These are phyloP conservation scores for Leptinotarsa undecemlineata DNA, from an alignment of 1,140 invertebrate genomes.

Conservation along the genomic window DNA sequence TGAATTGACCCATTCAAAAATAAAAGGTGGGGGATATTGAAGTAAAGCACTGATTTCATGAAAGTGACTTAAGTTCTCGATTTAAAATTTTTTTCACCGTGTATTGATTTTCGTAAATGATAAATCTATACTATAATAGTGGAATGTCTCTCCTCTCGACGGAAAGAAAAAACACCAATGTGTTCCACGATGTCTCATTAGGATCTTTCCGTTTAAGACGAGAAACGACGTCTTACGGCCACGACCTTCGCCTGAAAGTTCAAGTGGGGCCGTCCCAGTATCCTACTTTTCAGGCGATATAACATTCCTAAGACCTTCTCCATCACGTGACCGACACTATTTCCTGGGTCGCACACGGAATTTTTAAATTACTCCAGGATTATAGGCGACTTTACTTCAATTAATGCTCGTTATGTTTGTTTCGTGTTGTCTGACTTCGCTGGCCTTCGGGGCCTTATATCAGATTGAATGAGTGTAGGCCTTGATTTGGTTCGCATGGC, in stretches of 20 bases:
- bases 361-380: constrained; percentile 1
- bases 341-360: not conserved
- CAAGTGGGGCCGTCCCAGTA: not conserved
- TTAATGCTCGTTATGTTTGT: not conserved
- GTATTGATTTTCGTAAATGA: too few species aligned
- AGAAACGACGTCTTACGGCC: not conserved
- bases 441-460: not conserved
- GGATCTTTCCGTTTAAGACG: not conserved
- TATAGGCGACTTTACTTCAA: not conserved
- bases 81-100: too few species aligned
- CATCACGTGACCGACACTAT: not conserved
- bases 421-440: not conserved
- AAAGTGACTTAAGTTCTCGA: too few species aligned
- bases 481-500: too few species aligned
- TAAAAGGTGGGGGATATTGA: too few species aligned
- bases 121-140: too few species aligned
- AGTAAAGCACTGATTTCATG: too few species aligned
- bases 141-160: too few species aligned
- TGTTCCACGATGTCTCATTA: too few species aligned
- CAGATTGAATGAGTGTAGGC: not conserved
- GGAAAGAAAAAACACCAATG: too few species aligned
- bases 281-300: not conserved
- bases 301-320: not conserved
- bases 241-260: constrained; percentile 1
- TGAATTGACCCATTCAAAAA: too few species aligned